Evolutionary conservation across 2,797 vertebrate species (phyloP), one percentile per base, ranked within the genome.

Genomic region (Arnoldichthys spilopterus): DNA sequence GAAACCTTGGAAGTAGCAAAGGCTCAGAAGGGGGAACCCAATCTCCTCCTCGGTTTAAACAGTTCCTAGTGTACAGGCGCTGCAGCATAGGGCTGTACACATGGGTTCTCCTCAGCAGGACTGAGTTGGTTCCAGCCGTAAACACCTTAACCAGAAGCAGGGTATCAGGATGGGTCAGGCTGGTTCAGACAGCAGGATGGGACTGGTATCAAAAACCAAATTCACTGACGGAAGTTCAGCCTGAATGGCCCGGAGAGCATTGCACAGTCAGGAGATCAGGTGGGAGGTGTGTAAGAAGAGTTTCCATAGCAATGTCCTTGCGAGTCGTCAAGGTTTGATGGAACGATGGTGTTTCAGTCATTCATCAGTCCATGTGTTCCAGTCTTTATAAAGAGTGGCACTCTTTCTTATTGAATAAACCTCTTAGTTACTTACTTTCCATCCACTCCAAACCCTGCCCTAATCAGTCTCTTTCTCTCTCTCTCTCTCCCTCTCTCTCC

Each of bases 221-320:
- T 12, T 22, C 62, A 66, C 22, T 64, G 64, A 82, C 70, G 72
- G 79, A 82, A 82, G 67, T 20, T 22, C 32, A 37, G 20, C 30
- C 64, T 59, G 61, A 79, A 75, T 64, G 63, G 66, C 75, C 68
- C 77, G 24, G 71, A 74, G 71, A 73, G 69, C 59, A 56, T 64
- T 67, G 62, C 51, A 61, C 45, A 20, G 70, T 37, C 69, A 74
- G 37, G 24, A 51, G 26, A 43, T 43, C 4, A 11, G 12, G 7
- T 4, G 56, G 68, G 12, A 7, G 43, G 47, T 43, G 54, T 32
- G 18, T 61, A 18, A 13, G n/a, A 22, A 78, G 72, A 75, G 81
- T 78, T 85, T 78, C 77, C 75, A 68, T 77, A 67, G 77, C 37
- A 32, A 80, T 72, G 83, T 80, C 83, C 83, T 82, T 80, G 78